Evolutionary conservation across 2,797 vertebrate genomes (phyloP).

Genomic region (Simalia tracyae): DNA sequence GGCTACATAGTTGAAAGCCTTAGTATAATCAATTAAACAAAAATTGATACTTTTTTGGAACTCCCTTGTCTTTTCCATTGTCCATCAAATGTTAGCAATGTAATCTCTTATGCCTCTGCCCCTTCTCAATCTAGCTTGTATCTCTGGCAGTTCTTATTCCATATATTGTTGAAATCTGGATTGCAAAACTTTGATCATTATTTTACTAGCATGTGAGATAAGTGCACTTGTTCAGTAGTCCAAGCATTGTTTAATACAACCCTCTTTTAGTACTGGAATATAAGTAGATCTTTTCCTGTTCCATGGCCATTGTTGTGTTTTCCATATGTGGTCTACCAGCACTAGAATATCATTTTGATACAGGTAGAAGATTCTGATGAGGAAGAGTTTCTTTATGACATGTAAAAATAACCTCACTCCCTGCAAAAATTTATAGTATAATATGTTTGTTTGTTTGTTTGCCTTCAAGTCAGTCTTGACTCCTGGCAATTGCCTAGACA

Average conservation of each 20-base stretch:
- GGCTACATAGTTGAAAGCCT: not conserved
- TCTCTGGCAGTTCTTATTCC: not conserved
- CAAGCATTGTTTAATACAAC: not conserved
- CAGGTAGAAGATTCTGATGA: not conserved
- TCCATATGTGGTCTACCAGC: not conserved
- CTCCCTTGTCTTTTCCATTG: not conserved
- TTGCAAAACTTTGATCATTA: not conserved
- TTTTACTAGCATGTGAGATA: not conserved
- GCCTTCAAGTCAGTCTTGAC: not conserved
- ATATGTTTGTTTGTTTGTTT: not conserved
- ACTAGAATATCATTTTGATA: not conserved
- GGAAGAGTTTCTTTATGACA: too few species aligned
- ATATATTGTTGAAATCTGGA: not conserved
- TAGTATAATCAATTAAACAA: not conserved
- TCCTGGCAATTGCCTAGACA: not conserved
- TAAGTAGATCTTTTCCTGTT: not conserved
- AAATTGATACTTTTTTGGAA: not conserved
- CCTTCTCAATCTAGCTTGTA: not conserved
- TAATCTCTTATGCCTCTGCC: not conserved
- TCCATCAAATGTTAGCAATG: not conserved
- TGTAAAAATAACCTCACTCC: not conserved
- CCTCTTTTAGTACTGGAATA: not conserved
- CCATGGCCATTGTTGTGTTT: not conserved
- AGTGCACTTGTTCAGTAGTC: not conserved
- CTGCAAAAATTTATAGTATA: not conserved